These are phyloP conservation scores for Simalia tracyae DNA, from an alignment of 2,797 vertebrate species.

Conservation along the genomic window DNA sequence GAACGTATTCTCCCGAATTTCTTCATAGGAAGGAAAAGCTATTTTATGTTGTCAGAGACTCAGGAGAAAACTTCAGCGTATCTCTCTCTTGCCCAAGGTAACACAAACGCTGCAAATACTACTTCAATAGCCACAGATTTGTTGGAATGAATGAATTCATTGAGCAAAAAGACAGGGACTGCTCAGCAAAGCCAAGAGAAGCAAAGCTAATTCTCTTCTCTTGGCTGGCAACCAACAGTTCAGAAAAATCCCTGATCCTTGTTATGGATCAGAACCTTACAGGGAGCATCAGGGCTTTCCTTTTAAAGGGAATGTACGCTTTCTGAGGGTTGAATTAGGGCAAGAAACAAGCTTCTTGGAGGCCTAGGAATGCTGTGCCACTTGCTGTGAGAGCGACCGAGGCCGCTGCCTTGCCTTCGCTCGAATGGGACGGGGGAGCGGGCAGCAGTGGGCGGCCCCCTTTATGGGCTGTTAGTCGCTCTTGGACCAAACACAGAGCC, in stretches of 20 bases:
- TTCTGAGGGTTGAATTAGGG: not conserved
- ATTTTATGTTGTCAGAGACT: slow-evolving; percentile 12
- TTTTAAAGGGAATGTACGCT: not conserved
- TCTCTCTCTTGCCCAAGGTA: not conserved
- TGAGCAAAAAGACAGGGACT: not conserved
- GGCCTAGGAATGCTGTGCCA: not conserved
- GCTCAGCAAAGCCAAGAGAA: not conserved
- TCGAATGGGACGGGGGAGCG: no score
- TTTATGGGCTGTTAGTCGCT: no score
- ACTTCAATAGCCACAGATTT: not conserved
- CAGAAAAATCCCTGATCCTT: not conserved
- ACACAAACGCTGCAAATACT: not conserved
- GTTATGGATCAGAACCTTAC: not conserved
- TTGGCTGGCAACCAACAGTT: not conserved
- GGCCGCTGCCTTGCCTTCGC: no score
- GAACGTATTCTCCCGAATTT: slow-evolving; percentile 23
- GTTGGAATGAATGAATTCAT: no score
- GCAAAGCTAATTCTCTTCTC: not conserved
- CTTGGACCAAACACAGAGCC: no score
- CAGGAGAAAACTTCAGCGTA: not conserved
- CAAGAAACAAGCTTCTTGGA: not conserved
- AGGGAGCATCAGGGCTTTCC: no score
- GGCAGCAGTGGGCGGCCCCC: no score
- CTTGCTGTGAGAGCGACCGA: not conserved
- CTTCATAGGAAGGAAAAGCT: not conserved